Evolutionary conservation across 2,113 vertebrate species (phyloP).

Genomic region (Natator depressus): DNA sequence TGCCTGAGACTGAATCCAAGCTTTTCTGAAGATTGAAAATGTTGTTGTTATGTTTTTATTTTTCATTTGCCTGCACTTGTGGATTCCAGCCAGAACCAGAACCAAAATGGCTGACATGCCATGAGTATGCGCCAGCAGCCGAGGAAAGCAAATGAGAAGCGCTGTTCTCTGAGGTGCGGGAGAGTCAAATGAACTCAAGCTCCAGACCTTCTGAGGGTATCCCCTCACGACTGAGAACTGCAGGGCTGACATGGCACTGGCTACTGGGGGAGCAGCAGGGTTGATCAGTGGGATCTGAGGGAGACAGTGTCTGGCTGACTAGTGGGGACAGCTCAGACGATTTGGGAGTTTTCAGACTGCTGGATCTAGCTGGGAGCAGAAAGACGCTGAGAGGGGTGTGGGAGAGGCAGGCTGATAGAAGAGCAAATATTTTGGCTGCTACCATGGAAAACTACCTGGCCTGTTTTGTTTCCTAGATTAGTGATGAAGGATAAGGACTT

Average conservation of each 20-base stretch:
- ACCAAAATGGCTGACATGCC: background rate
- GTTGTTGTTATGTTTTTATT: background rate
- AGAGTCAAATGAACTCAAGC: background rate
- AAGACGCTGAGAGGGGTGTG: background rate
- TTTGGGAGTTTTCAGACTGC: background rate
- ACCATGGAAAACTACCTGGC: conserved; percentile 46
- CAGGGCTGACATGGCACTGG: background rate
- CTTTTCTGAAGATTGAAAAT: background rate
- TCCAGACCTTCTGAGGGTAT: background rate
- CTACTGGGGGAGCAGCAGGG: background rate
- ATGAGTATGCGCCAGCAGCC: background rate
- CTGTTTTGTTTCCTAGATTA: conserved; percentile 66
- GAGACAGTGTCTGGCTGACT: background rate
- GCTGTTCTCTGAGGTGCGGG: background rate
- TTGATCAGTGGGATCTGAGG: background rate
- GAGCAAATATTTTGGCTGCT: conserved; percentile 57
- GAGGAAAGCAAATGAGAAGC: background rate
- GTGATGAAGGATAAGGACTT: conserved; percentile 71
- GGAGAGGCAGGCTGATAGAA: conserved; percentile 20
- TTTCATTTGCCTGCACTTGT: background rate
- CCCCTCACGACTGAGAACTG: background rate
- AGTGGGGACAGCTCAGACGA: background rate
- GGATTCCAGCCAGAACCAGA: background rate
- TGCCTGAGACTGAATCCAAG: rapidly evolving
- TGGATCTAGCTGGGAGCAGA: background rate